These are phyloP conservation scores for Ramazzottius varieornatus DNA, from an alignment of 2,888 invertebrate genomes.

Conservation along the genomic window DNA sequence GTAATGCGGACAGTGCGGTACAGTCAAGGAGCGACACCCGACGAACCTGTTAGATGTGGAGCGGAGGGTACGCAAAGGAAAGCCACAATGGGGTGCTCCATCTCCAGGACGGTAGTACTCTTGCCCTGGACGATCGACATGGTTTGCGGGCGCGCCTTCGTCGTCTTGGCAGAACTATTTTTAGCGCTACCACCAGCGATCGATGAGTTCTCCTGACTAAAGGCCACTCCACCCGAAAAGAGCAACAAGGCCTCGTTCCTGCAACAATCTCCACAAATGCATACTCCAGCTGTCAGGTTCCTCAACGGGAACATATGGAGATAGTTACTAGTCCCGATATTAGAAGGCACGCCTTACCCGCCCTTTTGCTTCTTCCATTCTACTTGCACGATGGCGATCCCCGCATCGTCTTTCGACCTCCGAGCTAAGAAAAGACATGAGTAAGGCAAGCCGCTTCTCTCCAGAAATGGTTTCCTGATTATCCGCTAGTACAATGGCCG, in stretches of 20 bases:
- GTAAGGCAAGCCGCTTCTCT: not conserved
- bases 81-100: slow-evolving; percentile 93
- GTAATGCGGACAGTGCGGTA: no score
- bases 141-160: slow-evolving; percentile 11
- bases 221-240: slow-evolving; percentile 82
- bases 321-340: no score
- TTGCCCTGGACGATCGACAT: slow-evolving; percentile 87
- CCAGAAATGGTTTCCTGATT: not conserved
- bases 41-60: not conserved
- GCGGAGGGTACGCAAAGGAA: slow-evolving; percentile 33
- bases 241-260: slow-evolving; percentile 58
- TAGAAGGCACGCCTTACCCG: no score
- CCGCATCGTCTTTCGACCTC: slow-evolving; percentile 20
- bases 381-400: slow-evolving; percentile 54
- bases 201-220: slow-evolving; percentile 31
- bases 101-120: slow-evolving; percentile 85
- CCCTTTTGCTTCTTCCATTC: slow-evolving; percentile 69
- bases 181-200: no score
- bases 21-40: no score
- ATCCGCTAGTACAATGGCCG: no score
- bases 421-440: not conserved
- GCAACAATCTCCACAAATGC: slow-evolving; percentile 8
- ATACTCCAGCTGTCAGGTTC: no score
- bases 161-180: not conserved
- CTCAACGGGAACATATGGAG: no score